A percentile compares a stretch with the other conserved stretches of the same genome.
Conservation (phyloP, 2,888 invertebrate genomes). For the Macrostomum cliftonense region DNA sequence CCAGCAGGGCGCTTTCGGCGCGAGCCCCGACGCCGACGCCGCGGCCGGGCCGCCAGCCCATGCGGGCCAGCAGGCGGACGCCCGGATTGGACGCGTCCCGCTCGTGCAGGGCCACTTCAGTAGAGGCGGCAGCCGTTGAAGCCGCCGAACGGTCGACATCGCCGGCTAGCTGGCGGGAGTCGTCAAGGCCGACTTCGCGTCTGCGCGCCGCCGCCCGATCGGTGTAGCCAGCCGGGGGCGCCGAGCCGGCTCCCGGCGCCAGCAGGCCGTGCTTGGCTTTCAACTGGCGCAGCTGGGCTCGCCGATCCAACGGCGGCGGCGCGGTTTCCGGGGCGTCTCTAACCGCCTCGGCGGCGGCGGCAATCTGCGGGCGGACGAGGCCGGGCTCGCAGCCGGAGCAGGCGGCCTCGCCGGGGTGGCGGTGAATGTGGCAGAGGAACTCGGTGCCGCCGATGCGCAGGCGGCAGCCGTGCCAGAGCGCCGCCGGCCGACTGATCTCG, state of each 20-base stretch:
- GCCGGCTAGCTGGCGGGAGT: no score
- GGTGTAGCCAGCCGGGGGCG: no score
- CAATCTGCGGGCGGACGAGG: not conserved
- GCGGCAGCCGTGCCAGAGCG: not conserved
- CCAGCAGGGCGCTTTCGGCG: not conserved
- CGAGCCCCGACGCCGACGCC: not conserved
- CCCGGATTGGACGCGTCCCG: not conserved
- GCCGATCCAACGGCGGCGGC: no score
- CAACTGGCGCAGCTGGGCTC: not conserved
- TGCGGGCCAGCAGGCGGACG: constrained; percentile 5
- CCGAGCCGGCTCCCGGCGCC: not conserved
- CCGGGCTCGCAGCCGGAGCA: constrained; percentile 4
- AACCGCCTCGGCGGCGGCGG: no score
- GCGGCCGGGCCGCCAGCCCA: constrained; percentile 6
- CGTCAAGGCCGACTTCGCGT: no score
- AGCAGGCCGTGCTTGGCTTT: not conserved
- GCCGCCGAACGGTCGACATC: no score
- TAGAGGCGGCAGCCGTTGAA: no score
- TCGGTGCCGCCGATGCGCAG: constrained; percentile 1
- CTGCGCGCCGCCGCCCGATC: no score
- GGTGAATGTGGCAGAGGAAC: constrained; percentile 2
- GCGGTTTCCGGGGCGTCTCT: no score
- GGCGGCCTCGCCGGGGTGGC: not conserved
- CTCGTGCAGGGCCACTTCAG: no score
- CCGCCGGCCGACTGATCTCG: not conserved